Percentiles rank a stretch among this genome's conserved stretches.
Evolutionary conservation across 2,888 invertebrate species (phyloP).

Genomic region (Epirrita christyi): DNA sequence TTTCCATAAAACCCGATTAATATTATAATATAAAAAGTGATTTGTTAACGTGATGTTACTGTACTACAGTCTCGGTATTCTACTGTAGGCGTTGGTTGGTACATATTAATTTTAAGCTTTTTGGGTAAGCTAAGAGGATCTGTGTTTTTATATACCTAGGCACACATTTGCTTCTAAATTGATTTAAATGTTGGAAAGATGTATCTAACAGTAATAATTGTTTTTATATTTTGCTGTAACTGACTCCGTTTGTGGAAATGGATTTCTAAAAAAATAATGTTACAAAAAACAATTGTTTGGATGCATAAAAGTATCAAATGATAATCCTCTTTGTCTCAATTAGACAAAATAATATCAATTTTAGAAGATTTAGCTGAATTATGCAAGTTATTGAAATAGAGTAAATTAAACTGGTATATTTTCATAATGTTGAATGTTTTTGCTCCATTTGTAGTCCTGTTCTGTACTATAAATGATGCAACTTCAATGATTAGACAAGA

Average conservation of each 20-base stretch:
- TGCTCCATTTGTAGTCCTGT: neutral
- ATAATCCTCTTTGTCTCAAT: neutral
- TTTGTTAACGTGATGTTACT: too few relatives aligned
- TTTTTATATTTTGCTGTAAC: too few relatives aligned
- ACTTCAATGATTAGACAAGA: slow-evolving; percentile 2
- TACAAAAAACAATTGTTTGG: neutral
- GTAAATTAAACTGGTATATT: too few relatives aligned
- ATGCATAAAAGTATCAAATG: neutral
- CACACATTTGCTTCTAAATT: slow-evolving; percentile 8
- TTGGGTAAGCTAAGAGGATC: slow-evolving; percentile 15
- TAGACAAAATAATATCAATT: neutral
- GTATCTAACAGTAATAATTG: neutral
- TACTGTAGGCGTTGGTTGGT: slow-evolving; percentile 3
- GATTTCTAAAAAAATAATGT: neutral
- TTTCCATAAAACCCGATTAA: too few relatives aligned
- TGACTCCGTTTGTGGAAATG: too few relatives aligned
- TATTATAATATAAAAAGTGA: too few relatives aligned
- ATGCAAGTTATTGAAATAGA: too few relatives aligned
- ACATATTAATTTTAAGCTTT: slow-evolving; percentile 24
- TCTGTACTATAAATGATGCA: neutral
- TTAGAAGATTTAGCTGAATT: neutral
- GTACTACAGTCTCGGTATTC: neutral
- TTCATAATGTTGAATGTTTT: too few relatives aligned
- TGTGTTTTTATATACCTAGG: slow-evolving; percentile 6
- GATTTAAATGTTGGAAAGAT: neutral